phyloP scores from a whole-genome alignment of 2,113 vertebrate genomes.

The Haemorhous mexicanus region DNA sequence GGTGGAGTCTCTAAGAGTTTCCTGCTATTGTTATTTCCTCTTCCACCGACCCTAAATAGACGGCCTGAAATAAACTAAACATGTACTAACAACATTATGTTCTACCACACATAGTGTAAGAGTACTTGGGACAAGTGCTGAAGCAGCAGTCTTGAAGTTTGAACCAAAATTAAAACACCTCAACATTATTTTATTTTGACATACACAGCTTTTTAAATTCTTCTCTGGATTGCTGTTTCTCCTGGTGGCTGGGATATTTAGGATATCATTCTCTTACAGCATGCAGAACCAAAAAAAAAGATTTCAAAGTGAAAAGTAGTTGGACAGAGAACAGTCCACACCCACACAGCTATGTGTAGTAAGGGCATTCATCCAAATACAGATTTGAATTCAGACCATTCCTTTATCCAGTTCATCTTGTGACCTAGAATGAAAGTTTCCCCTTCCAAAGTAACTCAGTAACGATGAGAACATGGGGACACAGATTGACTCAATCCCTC shows the following conservation, averaged over 20 bases:
- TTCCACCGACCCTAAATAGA: constrained; percentile 52
- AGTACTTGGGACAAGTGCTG: neutral
- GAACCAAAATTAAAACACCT: neutral
- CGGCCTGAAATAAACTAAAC: constrained; percentile 17
- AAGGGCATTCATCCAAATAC: neutral
- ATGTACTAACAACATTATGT: neutral
- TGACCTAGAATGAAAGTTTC: neutral
- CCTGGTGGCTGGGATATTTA: neutral
- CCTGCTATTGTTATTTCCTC: constrained; percentile 61
- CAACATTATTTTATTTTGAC: neutral
- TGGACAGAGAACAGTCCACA: neutral
- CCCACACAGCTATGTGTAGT: neutral
- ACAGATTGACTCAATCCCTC: neutral
- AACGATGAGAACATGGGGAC: neutral
- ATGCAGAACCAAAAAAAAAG: neutral
- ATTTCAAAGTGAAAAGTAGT: neutral
- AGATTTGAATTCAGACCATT: neutral
- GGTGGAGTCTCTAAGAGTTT: constrained; percentile 63
- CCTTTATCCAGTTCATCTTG: neutral
- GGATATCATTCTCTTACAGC: neutral
- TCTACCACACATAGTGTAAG: neutral
- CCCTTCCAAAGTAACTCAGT: neutral
- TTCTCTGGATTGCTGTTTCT: neutral
- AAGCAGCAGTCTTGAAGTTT: neutral
- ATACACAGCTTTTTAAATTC: neutral